Conservation (phyloP, 2,797 vertebrate species). For the Danio tinwini region DNA sequence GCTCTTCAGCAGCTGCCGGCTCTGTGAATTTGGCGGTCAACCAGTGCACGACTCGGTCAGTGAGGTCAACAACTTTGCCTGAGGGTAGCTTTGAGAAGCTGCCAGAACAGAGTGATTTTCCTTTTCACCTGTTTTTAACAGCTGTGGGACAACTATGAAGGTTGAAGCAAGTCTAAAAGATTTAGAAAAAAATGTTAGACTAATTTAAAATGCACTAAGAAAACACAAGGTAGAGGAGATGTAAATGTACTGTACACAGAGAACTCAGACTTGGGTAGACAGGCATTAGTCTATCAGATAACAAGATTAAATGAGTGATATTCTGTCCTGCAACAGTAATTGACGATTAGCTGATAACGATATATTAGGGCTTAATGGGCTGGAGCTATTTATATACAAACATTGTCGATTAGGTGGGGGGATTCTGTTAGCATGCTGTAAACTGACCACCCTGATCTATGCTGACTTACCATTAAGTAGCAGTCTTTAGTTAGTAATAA, state of each 20-base stretch:
- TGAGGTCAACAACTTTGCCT: conserved; percentile 43
- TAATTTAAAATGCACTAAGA: neutral
- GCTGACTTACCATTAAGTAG: no score
- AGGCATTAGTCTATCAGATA: conserved; percentile 66
- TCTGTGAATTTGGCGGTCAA: conserved; percentile 20
- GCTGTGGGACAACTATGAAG: conserved; percentile 6
- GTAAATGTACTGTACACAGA: conserved; percentile 32
- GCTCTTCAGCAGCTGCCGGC: conserved; percentile 45
- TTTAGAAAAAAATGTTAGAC: no score
- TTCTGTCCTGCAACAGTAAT: conserved; percentile 71
- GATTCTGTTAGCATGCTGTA: neutral
- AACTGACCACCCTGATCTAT: neutral
- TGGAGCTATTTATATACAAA: conserved; percentile 70
- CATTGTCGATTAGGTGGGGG: neutral
- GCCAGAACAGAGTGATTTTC: conserved; percentile 1
- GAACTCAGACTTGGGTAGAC: conserved; percentile 10
- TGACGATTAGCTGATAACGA: conserved; percentile 79
- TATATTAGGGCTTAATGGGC: conserved; percentile 67
- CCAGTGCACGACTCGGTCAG: conserved; percentile 42
- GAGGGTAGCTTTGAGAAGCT: conserved; percentile 34
- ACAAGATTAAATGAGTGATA: conserved; percentile 73
- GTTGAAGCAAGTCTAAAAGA: conserved; percentile 1
- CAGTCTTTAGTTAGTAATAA: no score
- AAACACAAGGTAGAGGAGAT: conserved; percentile 5
- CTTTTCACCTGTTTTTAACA: conserved; percentile 30